A percentile compares a stretch with the other conserved stretches of the same genome.
Evolutionary conservation across 2,888 invertebrate species (phyloP).

Genomic region (Neoitamus cyanurus): DNA sequence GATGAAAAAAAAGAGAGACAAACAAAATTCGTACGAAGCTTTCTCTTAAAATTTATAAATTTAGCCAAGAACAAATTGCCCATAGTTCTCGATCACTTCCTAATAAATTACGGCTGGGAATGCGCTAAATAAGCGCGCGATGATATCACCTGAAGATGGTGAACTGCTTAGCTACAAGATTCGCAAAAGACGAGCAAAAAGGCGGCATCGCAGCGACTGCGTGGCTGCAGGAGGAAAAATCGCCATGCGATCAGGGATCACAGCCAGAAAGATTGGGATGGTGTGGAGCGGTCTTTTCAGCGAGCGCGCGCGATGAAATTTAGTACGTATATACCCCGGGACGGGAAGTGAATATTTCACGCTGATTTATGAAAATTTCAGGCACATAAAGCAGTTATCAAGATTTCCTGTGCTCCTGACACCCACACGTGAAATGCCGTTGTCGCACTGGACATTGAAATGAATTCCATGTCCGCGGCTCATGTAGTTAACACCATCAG

Average conservation of each 20-base stretch:
- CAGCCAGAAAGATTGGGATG: conserved; percentile 15
- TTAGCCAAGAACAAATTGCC: background rate
- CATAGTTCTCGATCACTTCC: conserved; percentile 48
- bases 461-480: conserved; percentile 43
- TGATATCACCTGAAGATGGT: conserved; percentile 49
- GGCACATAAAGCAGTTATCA: conserved; percentile 51
- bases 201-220: background rate
- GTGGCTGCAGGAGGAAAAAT: background rate
- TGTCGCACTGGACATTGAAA: conserved; percentile 44
- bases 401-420: conserved; percentile 52
- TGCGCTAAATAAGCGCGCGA: conserved; percentile 53
- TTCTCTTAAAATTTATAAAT: background rate
- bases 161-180: conserved; percentile 28
- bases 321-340: conserved; percentile 12
- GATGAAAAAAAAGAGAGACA: too few species aligned
- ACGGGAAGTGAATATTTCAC: conserved; percentile 52
- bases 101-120: conserved; percentile 51
- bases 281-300: conserved; percentile 48
- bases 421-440: conserved; percentile 48
- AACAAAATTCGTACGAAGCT: background rate
- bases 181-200: background rate
- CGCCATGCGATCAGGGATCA: background rate
- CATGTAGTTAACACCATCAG: conserved; percentile 45
- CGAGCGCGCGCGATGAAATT: background rate
- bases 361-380: conserved; percentile 52